Percentiles rank a stretch among this genome's conserved stretches.
These are phyloP conservation scores for Sparidentex hasta DNA, from an alignment of 2,797 vertebrate genomes.

Conservation along the genomic window DNA sequence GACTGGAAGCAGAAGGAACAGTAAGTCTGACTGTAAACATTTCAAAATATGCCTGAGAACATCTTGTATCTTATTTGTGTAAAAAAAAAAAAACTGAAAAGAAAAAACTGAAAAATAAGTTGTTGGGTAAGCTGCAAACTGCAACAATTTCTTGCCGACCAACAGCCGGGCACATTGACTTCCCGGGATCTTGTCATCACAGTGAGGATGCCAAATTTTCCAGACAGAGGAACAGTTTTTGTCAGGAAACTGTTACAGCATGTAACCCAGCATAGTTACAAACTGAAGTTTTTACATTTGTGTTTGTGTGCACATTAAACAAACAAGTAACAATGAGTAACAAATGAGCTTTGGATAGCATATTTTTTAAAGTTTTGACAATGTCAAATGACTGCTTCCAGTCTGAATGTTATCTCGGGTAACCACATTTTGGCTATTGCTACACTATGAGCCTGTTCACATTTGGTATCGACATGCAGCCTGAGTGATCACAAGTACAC, in stretches of 20 bases:
- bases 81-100: background rate
- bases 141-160: background rate
- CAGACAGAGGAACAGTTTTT: background rate
- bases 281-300: background rate
- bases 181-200: background rate
- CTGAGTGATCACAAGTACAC: too few relatives aligned
- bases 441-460: too few relatives aligned
- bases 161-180: background rate
- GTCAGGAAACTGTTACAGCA: background rate
- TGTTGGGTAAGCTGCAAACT: background rate
- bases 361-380: background rate
- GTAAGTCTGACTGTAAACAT: background rate
- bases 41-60: background rate
- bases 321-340: background rate
- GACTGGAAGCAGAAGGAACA: background rate
- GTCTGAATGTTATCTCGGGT: background rate
- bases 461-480: too few relatives aligned
- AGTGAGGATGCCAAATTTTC: slow-evolving; percentile 5
- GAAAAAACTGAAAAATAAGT: background rate
- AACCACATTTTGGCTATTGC: background rate
- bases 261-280: background rate
- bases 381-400: too few relatives aligned
- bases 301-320: background rate
- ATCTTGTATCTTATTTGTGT: background rate
- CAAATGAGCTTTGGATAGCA: background rate